Evolutionary conservation across 2,113 vertebrate genomes (phyloP).

Genomic region (Clinocottus analis): DNA sequence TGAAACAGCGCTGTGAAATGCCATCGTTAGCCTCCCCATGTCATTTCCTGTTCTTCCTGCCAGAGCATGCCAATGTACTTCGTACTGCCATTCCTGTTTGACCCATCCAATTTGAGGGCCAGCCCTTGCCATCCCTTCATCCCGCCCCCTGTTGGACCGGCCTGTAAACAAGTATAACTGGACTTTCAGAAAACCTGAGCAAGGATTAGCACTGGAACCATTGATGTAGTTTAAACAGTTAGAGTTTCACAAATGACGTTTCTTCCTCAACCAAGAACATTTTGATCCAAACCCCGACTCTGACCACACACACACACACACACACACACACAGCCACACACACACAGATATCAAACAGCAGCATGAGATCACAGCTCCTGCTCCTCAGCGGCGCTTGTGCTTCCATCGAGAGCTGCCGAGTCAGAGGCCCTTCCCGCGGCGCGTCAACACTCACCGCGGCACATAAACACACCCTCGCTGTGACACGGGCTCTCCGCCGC

Average conservation of each 20-base stretch:
- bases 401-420: conserved; percentile 14
- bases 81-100: neutral
- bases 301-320: conserved; percentile 3
- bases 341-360: neutral
- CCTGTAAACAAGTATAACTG: neutral
- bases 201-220: neutral
- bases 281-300: conserved; percentile 5
- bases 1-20: neutral
- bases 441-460: neutral
- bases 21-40: neutral
- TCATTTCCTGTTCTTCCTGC: neutral
- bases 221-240: neutral
- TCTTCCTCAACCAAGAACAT: neutral
- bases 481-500: conserved; percentile 27
- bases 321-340: conserved; percentile 13
- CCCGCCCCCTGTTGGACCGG: neutral
- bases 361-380: conserved; percentile 34
- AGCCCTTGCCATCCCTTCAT: neutral
- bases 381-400: neutral
- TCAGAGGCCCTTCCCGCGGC: conserved; percentile 10
- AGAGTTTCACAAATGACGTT: neutral
- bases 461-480: conserved; percentile 44
- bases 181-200: neutral
- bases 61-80: neutral
- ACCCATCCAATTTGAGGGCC: neutral